These are phyloP conservation scores for Anaspis maculata DNA, from an alignment of 2,888 invertebrate species.

Conservation along the genomic window DNA sequence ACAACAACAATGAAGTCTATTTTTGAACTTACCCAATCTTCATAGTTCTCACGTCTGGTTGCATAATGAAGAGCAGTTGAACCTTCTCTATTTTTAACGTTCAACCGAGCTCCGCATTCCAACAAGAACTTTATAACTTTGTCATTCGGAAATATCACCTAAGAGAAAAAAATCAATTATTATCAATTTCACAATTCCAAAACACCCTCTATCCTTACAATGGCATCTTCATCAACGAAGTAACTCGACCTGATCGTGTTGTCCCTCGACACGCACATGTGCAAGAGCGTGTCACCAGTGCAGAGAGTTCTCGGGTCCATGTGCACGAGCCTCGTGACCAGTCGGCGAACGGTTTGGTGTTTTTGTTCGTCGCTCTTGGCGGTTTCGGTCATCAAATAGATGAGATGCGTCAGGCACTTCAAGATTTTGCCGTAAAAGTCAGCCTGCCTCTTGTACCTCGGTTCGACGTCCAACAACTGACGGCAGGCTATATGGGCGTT, in stretches of 20 bases:
- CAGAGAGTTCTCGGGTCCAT: slow-evolving; percentile 60
- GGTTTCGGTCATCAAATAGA: slow-evolving; percentile 60
- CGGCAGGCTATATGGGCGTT: too few species aligned
- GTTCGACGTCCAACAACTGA: slow-evolving; percentile 48
- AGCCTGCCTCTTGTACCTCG: slow-evolving; percentile 67
- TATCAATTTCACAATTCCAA: background rate
- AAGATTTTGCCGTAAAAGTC: slow-evolving; percentile 75
- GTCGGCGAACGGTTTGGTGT: slow-evolving; percentile 35
- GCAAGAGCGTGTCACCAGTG: slow-evolving; percentile 73
- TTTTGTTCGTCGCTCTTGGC: slow-evolving; percentile 47
- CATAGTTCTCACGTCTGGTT: slow-evolving; percentile 66
- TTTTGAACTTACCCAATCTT: slow-evolving; percentile 46
- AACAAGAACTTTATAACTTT: slow-evolving; percentile 64
- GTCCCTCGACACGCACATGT: slow-evolving; percentile 70
- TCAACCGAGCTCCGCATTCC: slow-evolving; percentile 68
- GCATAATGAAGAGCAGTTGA: slow-evolving; percentile 79
- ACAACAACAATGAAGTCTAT: slow-evolving; percentile 1
- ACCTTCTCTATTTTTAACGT: slow-evolving; percentile 65
- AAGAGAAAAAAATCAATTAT: slow-evolving; percentile 22
- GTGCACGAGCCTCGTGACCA: slow-evolving; percentile 51
- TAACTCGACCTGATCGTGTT: slow-evolving; percentile 73
- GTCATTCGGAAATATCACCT: slow-evolving; percentile 67
- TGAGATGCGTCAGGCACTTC: slow-evolving; percentile 70
- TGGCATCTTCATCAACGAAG: slow-evolving; percentile 58
- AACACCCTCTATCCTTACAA: slow-evolving; percentile 26